Evolutionary conservation across 1,140 invertebrate genomes (phyloP), one percentile per base, ranked within the genome.

Genomic region (Scaptodrosophila lebanonensis): DNA sequence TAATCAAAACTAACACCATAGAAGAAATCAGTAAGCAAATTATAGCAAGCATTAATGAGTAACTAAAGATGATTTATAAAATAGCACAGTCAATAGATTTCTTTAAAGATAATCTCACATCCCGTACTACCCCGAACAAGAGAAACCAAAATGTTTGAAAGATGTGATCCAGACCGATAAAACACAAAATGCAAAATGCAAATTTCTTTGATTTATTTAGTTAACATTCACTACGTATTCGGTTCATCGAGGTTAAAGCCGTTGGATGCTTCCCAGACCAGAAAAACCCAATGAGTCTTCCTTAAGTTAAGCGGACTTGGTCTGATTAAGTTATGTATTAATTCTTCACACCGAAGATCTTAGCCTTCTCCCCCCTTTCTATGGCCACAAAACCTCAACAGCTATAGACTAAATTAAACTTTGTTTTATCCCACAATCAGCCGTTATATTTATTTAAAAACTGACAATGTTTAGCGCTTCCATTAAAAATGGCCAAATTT

Each of bases 401-500:
- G n/a, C n/a, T n/a, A n/a, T n/a, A n/a, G n/a, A n/a, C n/a, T n/a
- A n/a, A 59, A 3, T 17, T 20, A 13, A 43, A 62, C 27, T 45
- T 13, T 57, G 29, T 67, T 76, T 72, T 38, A 38, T 12, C 8
- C 32, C 32, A 45, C 22, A 57, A 43, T 57, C 57, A 36, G 54
- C 50, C 45, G 38, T 51, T 59, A 73, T 75, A 15, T 43, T 65
- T 79, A n/a, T 73, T 72, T 79, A 64, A 62, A 77, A 79, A 79
- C 73, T 79, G 69, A 82, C 66, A 65, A 56, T 65, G 53, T 66
- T 84, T 84, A 84, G 79, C 79, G 79, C 79, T 84, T 84, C 79
- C 79, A 84, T 71, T 64, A 63, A 63, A 71, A 84, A 79, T 84
- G 67, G 79, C 79, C 79, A 84, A 84, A 84, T 84, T 84, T 84